These are phyloP conservation scores for Cephonodes hylas DNA, from an alignment of 2,888 invertebrate genomes.

Conservation along the genomic window DNA sequence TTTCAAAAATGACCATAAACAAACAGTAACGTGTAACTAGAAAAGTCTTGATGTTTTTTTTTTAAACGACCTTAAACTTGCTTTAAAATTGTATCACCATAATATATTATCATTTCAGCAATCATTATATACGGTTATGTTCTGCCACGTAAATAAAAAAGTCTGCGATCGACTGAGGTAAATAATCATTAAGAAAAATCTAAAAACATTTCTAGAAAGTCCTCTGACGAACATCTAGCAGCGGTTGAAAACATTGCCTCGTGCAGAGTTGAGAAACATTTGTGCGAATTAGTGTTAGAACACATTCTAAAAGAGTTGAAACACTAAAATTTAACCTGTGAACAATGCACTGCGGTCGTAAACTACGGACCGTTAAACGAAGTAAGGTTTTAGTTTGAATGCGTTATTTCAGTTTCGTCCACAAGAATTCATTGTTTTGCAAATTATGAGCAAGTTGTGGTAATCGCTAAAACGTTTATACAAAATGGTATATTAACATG, in stretches of 20 bases:
- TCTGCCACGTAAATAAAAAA: too few species aligned
- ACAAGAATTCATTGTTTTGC: not conserved
- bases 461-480: not conserved
- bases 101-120: too few species aligned
- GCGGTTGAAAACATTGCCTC: not conserved
- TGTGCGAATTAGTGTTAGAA: constrained; percentile 8
- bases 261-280: not conserved
- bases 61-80: too few species aligned
- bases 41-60: too few species aligned
- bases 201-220: too few species aligned
- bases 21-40: too few species aligned
- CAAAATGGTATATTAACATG: not conserved
- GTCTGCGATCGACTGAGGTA: too few species aligned
- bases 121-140: too few species aligned
- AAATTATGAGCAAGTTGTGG: not conserved
- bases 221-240: not conserved
- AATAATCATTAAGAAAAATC: too few species aligned
- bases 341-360: constrained; percentile 30
- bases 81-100: too few species aligned
- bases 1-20: too few species aligned
- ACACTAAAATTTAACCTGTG: constrained; percentile 21
- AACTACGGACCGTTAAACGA: constrained; percentile 16
- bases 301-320: constrained; percentile 9
- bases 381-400: not conserved
- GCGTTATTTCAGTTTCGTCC: not conserved